A percentile compares a stretch with the other conserved stretches of the same genome.
Conservation (phyloP, 1,140 invertebrate species). For the Drosophila micromelanica region DNA sequence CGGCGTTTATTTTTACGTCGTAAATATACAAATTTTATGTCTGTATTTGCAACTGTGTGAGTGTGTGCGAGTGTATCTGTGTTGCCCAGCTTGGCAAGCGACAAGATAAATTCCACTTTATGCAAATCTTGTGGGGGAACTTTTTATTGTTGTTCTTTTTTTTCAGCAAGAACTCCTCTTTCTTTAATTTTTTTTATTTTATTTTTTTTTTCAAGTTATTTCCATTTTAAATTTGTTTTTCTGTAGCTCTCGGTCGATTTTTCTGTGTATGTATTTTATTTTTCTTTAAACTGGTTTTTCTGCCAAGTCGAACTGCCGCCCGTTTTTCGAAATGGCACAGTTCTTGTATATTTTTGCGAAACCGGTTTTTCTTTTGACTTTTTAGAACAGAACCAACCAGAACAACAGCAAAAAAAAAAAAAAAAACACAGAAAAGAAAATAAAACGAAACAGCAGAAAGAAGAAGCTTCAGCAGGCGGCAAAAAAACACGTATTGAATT, state of each 20-base stretch:
- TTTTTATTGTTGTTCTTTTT: conserved; percentile 35
- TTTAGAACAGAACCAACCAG: conserved; percentile 54
- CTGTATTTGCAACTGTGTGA: conserved; percentile 30
- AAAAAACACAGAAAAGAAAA: background rate
- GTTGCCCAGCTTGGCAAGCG: conserved; percentile 38
- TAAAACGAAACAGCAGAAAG: conserved; percentile 4
- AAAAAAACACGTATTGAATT: conserved; percentile 10
- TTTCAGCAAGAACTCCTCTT: conserved; percentile 43
- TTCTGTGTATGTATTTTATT: conserved; percentile 63
- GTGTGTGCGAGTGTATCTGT: conserved; percentile 14
- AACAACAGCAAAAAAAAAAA: conserved; percentile 10
- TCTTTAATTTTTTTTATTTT: conserved; percentile 23
- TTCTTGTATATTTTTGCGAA: conserved; percentile 73
- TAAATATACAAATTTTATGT: conserved; percentile 80
- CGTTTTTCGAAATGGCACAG: conserved; percentile 75
- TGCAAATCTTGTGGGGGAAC: conserved; percentile 77
- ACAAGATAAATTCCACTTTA: conserved; percentile 77
- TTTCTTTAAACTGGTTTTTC: conserved; percentile 81
- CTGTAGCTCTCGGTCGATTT: conserved; percentile 42
- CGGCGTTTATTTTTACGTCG: conserved; percentile 77
- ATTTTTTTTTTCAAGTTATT: conserved; percentile 59
- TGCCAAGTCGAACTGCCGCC: conserved; percentile 55
- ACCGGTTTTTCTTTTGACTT: conserved; percentile 82
- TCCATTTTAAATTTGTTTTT: conserved; percentile 82
- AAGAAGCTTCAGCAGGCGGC: background rate